These are phyloP conservation scores for Stigmatopora argus DNA, from an alignment of 2,113 vertebrate genomes.

Conservation along the genomic window DNA sequence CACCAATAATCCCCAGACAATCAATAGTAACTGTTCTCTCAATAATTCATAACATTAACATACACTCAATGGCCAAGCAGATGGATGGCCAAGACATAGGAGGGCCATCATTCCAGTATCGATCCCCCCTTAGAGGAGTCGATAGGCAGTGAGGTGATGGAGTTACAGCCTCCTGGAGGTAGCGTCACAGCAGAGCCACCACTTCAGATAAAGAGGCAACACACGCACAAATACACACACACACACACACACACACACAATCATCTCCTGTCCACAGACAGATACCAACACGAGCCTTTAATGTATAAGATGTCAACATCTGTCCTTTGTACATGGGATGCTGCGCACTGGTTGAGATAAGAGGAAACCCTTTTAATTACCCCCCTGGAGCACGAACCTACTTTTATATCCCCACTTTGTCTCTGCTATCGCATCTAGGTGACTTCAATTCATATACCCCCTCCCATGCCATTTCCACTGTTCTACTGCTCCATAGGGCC, in stretches of 20 bases:
- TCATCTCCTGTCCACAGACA: conserved; percentile 32
- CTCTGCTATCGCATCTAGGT: conserved; percentile 34
- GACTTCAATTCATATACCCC: conserved; percentile 29
- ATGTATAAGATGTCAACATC: conserved; percentile 23
- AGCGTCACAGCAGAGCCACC: conserved; percentile 40
- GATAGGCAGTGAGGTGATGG: conserved; percentile 71
- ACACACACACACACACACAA: conserved; percentile 21
- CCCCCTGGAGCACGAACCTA: conserved; percentile 47
- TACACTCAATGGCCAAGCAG: conserved; percentile 74
- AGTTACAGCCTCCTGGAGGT: conserved; percentile 66
- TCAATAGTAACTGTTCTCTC: conserved; percentile 81
- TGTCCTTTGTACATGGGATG: conserved; percentile 24
- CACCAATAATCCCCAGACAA: conserved; percentile 73
- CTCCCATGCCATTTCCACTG: conserved; percentile 19
- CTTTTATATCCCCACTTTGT: conserved; percentile 38
- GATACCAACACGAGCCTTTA: conserved; percentile 26
- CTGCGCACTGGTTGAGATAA: conserved; percentile 45
- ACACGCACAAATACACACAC: conserved; percentile 22
- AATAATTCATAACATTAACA: conserved; percentile 85
- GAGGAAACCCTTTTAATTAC: conserved; percentile 58
- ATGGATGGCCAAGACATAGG: conserved; percentile 77
- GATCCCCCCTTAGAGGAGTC: conserved; percentile 69
- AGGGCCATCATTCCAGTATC: conserved; percentile 78
- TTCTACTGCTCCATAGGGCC: conserved; percentile 38
- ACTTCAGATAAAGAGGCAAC: conserved; percentile 43